Evolutionary conservation across 2,888 invertebrate species (phyloP).

Genomic region (Itoplectis maculator): DNA sequence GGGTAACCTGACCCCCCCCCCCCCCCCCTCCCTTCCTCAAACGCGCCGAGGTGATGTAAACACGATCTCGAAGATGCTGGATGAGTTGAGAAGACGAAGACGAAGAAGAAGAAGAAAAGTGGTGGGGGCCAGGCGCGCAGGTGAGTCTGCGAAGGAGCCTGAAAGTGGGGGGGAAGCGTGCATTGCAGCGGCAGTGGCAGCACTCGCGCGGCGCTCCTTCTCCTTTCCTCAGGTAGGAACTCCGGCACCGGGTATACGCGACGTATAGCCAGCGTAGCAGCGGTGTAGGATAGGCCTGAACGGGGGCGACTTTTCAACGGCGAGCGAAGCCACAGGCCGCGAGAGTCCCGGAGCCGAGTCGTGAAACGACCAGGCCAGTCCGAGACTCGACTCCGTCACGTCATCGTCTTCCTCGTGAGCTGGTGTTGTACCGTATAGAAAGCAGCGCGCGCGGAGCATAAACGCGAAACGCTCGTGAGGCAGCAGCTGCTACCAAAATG

Average conservation of each 20-base stretch:
- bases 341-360: slow-evolving; percentile 49
- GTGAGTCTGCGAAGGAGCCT: slow-evolving; percentile 50
- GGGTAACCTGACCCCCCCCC: no score
- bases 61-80: slow-evolving; percentile 48
- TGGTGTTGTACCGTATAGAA: slow-evolving; percentile 38
- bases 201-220: slow-evolving; percentile 55
- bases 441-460: slow-evolving; percentile 59
- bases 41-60: slow-evolving; percentile 14
- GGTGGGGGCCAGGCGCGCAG: slow-evolving; percentile 55
- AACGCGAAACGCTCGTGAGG: slow-evolving; percentile 57
- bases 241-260: slow-evolving; percentile 39
- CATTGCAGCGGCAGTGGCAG: slow-evolving; percentile 32
- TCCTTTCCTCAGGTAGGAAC: slow-evolving; percentile 60
- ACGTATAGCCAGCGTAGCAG: no score
- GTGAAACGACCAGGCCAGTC: slow-evolving; percentile 65
- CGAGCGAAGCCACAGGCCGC: slow-evolving; percentile 48
- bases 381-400: slow-evolving; percentile 71
- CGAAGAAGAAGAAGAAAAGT: slow-evolving; percentile 18
- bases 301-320: slow-evolving; percentile 66
- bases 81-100: slow-evolving; percentile 39
- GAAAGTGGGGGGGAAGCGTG: slow-evolving; percentile 52
- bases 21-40: not conserved
- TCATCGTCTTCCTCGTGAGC: slow-evolving; percentile 65
- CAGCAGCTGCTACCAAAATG: slow-evolving; percentile 78
- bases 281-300: slow-evolving; percentile 54